Evolutionary conservation across 1,140 invertebrate species (phyloP).

Genomic region (Drosophila arizonae): DNA sequence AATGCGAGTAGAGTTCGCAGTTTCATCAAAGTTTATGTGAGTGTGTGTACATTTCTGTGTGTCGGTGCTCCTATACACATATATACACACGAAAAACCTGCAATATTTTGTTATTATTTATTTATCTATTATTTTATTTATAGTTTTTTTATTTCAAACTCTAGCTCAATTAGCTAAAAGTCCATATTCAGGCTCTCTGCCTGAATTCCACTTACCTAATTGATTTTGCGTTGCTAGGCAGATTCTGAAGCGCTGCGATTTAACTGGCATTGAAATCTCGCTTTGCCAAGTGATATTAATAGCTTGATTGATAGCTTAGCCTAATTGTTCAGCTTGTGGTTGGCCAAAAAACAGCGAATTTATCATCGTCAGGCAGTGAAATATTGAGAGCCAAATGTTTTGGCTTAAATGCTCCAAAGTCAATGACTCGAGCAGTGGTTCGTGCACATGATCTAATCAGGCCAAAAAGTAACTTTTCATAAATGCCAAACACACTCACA

Average conservation of each 20-base stretch:
- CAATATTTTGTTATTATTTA: too few species aligned
- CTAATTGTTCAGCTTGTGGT: slow-evolving; percentile 34
- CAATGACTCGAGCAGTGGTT: slow-evolving; percentile 29
- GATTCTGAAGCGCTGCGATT: slow-evolving; percentile 3
- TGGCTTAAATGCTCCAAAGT: slow-evolving; percentile 15
- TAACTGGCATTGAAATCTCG: slow-evolving; percentile 29
- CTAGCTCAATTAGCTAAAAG: too few species aligned
- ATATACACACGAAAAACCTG: too few species aligned
- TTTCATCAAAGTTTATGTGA: too few species aligned
- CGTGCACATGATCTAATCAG: slow-evolving; percentile 22
- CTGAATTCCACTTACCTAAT: neutral
- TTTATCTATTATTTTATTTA: too few species aligned
- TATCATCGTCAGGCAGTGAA: slow-evolving; percentile 28
- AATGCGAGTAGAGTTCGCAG: too few species aligned
- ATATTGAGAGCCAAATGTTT: slow-evolving; percentile 26
- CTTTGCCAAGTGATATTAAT: slow-evolving; percentile 33
- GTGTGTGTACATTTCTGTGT: too few species aligned
- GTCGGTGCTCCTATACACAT: too few species aligned
- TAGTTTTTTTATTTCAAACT: too few species aligned
- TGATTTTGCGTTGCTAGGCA: neutral
- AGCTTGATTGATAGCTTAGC: slow-evolving; percentile 36
- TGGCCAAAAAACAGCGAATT: slow-evolving; percentile 13
- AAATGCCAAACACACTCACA: slow-evolving; percentile 33
- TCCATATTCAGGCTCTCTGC: too few species aligned
- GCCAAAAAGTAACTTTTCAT: slow-evolving; percentile 41